Percentiles rank a stretch among this genome's conserved stretches.
Evolutionary conservation across 2,888 invertebrate species (phyloP).

Genomic region (Colostygia pectinataria): DNA sequence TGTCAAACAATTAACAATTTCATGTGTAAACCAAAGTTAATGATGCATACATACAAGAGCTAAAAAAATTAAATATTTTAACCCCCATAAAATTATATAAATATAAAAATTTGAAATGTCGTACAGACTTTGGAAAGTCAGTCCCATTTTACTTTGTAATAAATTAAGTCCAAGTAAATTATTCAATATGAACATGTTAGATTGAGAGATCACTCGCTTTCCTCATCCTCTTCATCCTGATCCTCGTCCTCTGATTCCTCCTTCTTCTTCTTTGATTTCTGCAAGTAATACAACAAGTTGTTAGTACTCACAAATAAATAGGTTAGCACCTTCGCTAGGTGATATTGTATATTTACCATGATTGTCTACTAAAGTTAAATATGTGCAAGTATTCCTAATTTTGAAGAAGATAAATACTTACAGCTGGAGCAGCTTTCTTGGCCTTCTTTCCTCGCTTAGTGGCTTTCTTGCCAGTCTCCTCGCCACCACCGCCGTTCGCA

Average conservation of each 20-base stretch:
- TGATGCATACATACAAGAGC: constrained; percentile 43
- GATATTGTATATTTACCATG: too few species aligned
- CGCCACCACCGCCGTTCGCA: constrained; percentile 87
- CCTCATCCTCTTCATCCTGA: constrained; percentile 85
- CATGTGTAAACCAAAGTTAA: constrained; percentile 56
- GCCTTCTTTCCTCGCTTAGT: constrained; percentile 83
- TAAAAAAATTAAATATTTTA: constrained; percentile 38
- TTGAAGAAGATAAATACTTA: constrained; percentile 45
- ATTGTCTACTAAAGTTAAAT: too few species aligned
- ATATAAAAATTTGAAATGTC: constrained; percentile 45
- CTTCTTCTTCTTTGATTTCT: constrained; percentile 84
- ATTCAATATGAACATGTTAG: constrained; percentile 80
- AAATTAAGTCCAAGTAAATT: constrained; percentile 83
- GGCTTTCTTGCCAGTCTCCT: constrained; percentile 79
- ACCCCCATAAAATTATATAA: constrained; percentile 36
- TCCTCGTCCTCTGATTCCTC: constrained; percentile 85
- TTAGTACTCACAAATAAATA: neutral
- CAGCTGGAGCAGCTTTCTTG: constrained; percentile 73
- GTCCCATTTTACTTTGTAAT: constrained; percentile 80
- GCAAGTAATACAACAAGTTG: constrained; percentile 19
- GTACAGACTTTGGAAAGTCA: constrained; percentile 80
- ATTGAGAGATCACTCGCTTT: constrained; percentile 85
- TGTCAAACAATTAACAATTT: constrained; percentile 65
- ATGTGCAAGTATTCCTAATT: too few species aligned
- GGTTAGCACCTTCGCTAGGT: too few species aligned